Percentiles rank a stretch among this genome's conserved stretches.
Conservation (phyloP, 2,797 vertebrate genomes). For the Champsocephalus gunnari region DNA sequence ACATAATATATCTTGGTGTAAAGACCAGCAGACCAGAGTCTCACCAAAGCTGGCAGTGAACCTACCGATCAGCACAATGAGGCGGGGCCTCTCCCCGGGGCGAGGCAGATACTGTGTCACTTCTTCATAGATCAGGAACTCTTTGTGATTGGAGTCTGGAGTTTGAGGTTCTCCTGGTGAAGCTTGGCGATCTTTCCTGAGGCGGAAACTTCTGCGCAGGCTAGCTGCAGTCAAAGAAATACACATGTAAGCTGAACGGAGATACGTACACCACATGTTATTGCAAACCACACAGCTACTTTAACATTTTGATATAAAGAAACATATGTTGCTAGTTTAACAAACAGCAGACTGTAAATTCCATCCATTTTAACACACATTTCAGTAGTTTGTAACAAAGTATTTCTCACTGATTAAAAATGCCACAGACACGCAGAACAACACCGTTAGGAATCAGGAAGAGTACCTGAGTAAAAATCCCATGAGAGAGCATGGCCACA, state of each 20-base stretch:
- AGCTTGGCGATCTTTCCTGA: constrained; percentile 86
- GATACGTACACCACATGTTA: neutral
- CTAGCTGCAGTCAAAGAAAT: constrained; percentile 82
- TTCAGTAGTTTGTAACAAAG: neutral
- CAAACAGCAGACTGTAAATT: neutral
- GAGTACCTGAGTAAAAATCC: constrained; percentile 87
- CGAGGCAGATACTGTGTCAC: constrained; percentile 89
- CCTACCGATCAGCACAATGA: constrained; percentile 93
- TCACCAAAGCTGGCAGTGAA: fast-evolving
- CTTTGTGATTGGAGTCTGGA: constrained; percentile 69
- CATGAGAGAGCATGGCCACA: constrained; percentile 87
- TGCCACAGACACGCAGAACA: constrained; percentile 59
- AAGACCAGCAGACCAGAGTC: neutral
- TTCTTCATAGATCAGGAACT: constrained; percentile 93
- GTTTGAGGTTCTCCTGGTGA: constrained; percentile 78
- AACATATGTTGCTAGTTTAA: neutral
- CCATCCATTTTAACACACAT: neutral
- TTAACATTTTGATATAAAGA: neutral
- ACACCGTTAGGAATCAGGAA: constrained; percentile 66
- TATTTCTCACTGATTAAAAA: constrained; percentile 19
- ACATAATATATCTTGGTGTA: no score
- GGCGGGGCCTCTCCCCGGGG: constrained; percentile 87
- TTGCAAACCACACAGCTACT: neutral
- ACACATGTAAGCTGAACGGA: neutral
- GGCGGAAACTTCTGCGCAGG: constrained; percentile 90